A percentile compares a stretch with the other conserved stretches of the same genome.
Conservation (phyloP, 2,888 invertebrate species). For the Nemotelus pantherinus region DNA sequence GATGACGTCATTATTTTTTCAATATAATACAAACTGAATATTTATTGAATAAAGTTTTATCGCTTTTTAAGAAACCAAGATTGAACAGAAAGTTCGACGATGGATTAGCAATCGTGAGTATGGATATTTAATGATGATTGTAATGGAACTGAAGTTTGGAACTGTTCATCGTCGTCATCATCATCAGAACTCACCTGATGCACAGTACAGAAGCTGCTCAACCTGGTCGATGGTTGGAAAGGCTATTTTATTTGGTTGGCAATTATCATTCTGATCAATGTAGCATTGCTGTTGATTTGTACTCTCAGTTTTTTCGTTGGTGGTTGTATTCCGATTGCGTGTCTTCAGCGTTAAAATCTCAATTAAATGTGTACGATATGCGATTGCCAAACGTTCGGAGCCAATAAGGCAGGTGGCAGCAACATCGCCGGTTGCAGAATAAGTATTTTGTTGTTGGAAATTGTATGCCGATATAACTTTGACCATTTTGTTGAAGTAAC, state of each 20-base stretch:
- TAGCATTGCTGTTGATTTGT: not conserved
- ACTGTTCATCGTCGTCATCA: no score
- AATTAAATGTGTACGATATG: slow-evolving; percentile 63
- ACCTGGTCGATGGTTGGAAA: slow-evolving; percentile 80
- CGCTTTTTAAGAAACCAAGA: no score
- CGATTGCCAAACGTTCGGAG: slow-evolving; percentile 61
- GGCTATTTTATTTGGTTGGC: slow-evolving; percentile 62
- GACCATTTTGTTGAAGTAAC: slow-evolving; percentile 57
- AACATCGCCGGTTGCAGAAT: slow-evolving; percentile 62
- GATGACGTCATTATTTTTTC: no score
- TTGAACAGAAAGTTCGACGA: no score
- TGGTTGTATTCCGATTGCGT: not conserved
- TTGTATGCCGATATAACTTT: slow-evolving; percentile 64
- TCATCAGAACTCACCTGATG: slow-evolving; percentile 66
- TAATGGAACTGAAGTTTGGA: no score
- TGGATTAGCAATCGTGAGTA: no score
- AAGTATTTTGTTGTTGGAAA: slow-evolving; percentile 63
- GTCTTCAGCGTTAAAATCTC: slow-evolving; percentile 56
- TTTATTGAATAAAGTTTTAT: no score
- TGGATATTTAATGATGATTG: no score
- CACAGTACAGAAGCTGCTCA: slow-evolving; percentile 73
- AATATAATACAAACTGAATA: no score
- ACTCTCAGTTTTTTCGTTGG: not conserved
- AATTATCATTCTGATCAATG: slow-evolving; percentile 53
- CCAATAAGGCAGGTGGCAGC: slow-evolving; percentile 60